Evolutionary conservation across 1,140 invertebrate genomes (phyloP), one percentile per base, ranked within the genome.

Genomic region (Brachionus sp.): DNA sequence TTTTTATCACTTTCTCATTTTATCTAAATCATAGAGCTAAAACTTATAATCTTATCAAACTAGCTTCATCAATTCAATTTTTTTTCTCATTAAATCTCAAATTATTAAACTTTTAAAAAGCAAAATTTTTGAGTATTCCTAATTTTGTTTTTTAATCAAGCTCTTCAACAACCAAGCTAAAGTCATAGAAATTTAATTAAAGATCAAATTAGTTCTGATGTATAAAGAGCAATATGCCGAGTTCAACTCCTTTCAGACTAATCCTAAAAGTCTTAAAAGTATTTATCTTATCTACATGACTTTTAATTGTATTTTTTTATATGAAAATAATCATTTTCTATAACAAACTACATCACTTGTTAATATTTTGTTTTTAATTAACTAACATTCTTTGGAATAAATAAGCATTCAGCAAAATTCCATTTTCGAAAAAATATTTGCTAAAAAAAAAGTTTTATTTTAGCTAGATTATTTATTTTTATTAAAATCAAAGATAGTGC

Each of bases 301-400:
- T 75, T 75, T 75, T 75, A 75, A 75, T 75, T 75, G 44, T 75
- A 19, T 75, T 44, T 46, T 44, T 46, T 46, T 75, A 25, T 25
- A 75, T 46, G 33, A 23, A 46, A 46, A 25, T 46, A 46, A 46
- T 75, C 44, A 23, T 73, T 73, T 73, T 39, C 9, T 39, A 42
- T 25, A 46, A 25, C 23, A 25, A 75, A 75, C 23, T 44, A 75
- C 70, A 75, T 75, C 70, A 75, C 39, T 75, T 1, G 29, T 37
- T 66, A 73, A 75, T 46, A 44, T 75, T 75, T 75, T 75, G 70
- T 39, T 75, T 75, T 46, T 75, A 75, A 75, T 75, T 75, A 75
- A 75, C 70, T 46, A 46, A 75, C 70, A 75, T 75, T 75, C 70
- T 75, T 75, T n/a, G 42, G 42, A 46, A 75, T 35, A 75, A 75